A percentile compares a stretch with the other conserved stretches of the same genome.
phyloP scores from a whole-genome alignment of 2,888 invertebrate species.

The Tolmerus cingulatus region DNA sequence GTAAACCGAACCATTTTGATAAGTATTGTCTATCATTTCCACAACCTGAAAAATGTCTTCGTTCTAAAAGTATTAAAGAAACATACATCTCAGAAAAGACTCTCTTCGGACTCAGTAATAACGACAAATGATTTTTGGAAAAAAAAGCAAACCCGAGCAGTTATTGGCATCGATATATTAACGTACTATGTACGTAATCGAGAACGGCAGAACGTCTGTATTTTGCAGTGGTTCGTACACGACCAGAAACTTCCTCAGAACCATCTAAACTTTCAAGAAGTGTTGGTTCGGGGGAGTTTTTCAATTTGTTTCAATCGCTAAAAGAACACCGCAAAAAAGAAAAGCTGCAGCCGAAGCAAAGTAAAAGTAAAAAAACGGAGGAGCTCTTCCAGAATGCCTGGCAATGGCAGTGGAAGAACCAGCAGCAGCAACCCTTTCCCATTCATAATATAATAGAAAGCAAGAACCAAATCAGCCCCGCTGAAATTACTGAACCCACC shows the following conservation, averaged over 20 bases:
- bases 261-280: not conserved
- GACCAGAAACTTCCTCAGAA: not conserved
- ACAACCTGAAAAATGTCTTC: not conserved
- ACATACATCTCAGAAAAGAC: not conserved
- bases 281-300: slow-evolving; percentile 32
- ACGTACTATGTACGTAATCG: not conserved
- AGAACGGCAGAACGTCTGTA: not conserved
- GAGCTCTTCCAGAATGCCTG: not conserved
- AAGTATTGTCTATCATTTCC: too few relatives aligned
- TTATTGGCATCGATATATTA: not conserved
- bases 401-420: not conserved
- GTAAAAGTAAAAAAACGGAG: not conserved
- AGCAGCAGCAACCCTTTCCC: not conserved
- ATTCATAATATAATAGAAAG: not conserved
- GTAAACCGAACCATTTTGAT: too few relatives aligned
- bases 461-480: not conserved
- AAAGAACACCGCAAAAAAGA: slow-evolving; percentile 20
- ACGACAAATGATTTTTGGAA: not conserved
- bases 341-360: not conserved
- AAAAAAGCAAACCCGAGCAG: not conserved
- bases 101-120: not conserved
- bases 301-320: slow-evolving; percentile 46
- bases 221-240: not conserved
- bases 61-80: not conserved
- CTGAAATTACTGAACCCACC: not conserved